phyloP scores from a whole-genome alignment of 2,797 vertebrate genomes.

The Hapalemur alaotrensis region DNA sequence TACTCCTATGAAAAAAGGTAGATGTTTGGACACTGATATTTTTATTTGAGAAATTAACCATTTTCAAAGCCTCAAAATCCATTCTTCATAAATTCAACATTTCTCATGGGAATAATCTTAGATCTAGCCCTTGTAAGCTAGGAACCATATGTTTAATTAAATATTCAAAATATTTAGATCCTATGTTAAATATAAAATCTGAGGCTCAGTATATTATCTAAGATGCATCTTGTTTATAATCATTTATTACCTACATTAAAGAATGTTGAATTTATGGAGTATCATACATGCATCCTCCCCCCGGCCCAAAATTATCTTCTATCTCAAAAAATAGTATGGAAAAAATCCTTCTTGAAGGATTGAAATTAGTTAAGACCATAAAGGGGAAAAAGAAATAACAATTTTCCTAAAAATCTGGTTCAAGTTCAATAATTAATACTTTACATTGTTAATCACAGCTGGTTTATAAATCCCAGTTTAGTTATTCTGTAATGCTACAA shows the following conservation, averaged over 20 bases:
- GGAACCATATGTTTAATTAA: slow-evolving; percentile 54
- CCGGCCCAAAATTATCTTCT: slow-evolving; percentile 45
- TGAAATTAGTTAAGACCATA: slow-evolving; percentile 67
- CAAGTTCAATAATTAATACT: slow-evolving; percentile 87
- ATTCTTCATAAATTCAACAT: slow-evolving; percentile 82
- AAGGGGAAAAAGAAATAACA: slow-evolving; percentile 49
- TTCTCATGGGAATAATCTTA: slow-evolving; percentile 68
- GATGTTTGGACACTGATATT: slow-evolving; percentile 34
- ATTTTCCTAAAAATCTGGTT: slow-evolving; percentile 82
- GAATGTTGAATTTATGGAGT: slow-evolving; percentile 75
- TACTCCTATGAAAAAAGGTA: slow-evolving; percentile 51
- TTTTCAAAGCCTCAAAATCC: slow-evolving; percentile 63
- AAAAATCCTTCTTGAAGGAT: slow-evolving; percentile 56
- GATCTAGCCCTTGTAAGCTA: slow-evolving; percentile 70
- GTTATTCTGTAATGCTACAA: slow-evolving; percentile 86
- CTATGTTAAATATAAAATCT: slow-evolving; percentile 62
- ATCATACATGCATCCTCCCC: slow-evolving; percentile 63
- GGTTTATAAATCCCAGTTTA: slow-evolving; percentile 85
- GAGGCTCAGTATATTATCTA: slow-evolving; percentile 56
- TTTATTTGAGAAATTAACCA: slow-evolving; percentile 59
- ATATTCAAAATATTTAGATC: slow-evolving; percentile 58
- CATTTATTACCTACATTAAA: slow-evolving; percentile 60
- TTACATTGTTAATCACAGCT: slow-evolving; percentile 87
- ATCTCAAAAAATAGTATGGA: slow-evolving; percentile 61
- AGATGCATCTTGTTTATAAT: slow-evolving; percentile 61